Evolutionary conservation across 2,113 vertebrate species (phyloP), one percentile per base, ranked within the genome.

Genomic region (Herpailurus yagouaroundi): DNA sequence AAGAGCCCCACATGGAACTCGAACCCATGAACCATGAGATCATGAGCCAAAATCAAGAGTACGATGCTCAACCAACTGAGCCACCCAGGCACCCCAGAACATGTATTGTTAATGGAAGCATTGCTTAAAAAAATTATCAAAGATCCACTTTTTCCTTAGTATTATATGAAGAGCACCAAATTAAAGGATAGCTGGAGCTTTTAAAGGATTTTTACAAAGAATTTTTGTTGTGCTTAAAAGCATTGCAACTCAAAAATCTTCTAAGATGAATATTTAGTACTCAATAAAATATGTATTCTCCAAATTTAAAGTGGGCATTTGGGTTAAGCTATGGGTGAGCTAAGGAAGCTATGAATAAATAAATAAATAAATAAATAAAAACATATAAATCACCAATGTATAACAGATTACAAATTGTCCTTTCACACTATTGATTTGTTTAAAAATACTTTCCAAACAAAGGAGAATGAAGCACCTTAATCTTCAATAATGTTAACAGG

Each of bases 131-230:
- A 91, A 63, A 41, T 31, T 55, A 76, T 81, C 23, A 74, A 63
- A 92, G 19, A 64, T 36, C 25, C 33, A 66, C 10, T 29, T 95
- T 73, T 66, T 87, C 68, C 48, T 83, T 64, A 79, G 69, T 31
- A 68, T 60, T 64, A 83, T 38, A 69, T 7, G 4, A 5, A 60
- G 7, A 45, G 12, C 12, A 79, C 27, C 91, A 93, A 93, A 88
- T 83, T 41, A 90, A 95, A 95, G 15, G 31, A 66, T 10, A 89
- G 48, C 31, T 85, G 6, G n/a, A 68, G 33, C 74, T 55, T 25
- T 41, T 80, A 83, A 94, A 76, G 9, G 94, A 87, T 63, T 93
- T 93, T 80, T 79, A 55, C 60, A 89, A 91, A 87, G 25, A 60
- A 68, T 63, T 52, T 89, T 90, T 94, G 55, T n/a, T 38, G n/a